Evolutionary conservation across 2,797 vertebrate species (phyloP).

Genomic region (Netta rufina): DNA sequence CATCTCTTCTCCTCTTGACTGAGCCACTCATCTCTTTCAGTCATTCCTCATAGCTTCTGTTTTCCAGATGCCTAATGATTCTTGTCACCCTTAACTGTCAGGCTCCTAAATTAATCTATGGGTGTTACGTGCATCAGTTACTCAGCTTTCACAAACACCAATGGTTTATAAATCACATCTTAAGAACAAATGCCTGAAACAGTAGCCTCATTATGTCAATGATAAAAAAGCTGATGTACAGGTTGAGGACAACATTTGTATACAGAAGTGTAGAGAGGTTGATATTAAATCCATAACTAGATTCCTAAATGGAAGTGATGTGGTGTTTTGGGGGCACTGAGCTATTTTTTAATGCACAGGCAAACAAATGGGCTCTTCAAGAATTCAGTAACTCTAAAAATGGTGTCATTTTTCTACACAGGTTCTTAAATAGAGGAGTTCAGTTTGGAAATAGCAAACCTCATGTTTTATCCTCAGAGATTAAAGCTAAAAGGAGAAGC

Average conservation of each 20-base stretch:
- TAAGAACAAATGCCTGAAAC: neutral
- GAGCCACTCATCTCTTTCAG: neutral
- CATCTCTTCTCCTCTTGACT: neutral
- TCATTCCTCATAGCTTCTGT: neutral
- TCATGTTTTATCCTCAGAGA: neutral
- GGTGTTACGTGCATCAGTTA: neutral
- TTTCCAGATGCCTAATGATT: neutral
- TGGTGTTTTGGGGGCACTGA: neutral
- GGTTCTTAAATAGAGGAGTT: neutral
- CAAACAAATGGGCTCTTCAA: neutral
- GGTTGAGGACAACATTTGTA: neutral
- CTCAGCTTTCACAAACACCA: neutral
- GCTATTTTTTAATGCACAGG: neutral
- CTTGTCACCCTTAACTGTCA: neutral
- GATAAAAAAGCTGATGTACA: neutral
- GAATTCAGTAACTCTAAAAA: neutral
- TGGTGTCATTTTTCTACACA: neutral
- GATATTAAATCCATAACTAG: neutral
- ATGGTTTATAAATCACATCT: neutral
- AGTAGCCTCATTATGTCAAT: neutral
- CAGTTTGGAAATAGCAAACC: neutral
- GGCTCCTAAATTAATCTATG: neutral
- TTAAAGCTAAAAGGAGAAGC: conserved; percentile 3
- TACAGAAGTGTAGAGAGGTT: neutral
- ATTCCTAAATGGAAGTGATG: neutral